Conservation (phyloP, 2,113 vertebrate species). For the Campylomormyrus numenius region DNA sequence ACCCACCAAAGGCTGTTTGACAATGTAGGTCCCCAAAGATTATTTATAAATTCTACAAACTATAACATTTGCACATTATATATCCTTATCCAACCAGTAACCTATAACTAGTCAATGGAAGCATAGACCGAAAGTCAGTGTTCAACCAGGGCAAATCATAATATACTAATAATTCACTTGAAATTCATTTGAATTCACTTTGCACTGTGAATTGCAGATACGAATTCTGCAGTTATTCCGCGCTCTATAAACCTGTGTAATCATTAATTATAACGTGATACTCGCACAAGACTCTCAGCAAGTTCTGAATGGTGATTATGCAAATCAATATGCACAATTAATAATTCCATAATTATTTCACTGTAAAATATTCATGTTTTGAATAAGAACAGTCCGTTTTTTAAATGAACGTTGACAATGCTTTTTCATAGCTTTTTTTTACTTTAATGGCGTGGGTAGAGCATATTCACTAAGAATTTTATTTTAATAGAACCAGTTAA, state of each 20-base stretch:
- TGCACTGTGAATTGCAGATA: not conserved
- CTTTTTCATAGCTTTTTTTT: not conserved
- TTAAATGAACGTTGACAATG: not conserved
- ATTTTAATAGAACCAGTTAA: not conserved
- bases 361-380: not conserved
- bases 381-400: not conserved
- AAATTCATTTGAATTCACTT: not conserved
- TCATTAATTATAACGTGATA: not conserved
- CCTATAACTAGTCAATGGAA: not conserved
- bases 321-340: not conserved
- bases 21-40: not conserved
- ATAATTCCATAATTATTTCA: not conserved
- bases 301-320: not conserved
- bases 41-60: not conserved
- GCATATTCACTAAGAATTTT: not conserved
- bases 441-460: not conserved
- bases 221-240: not conserved
- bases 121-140: not conserved
- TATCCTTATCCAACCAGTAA: not conserved
- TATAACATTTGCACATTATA: not conserved
- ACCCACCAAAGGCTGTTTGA: not conserved
- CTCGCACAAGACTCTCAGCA: not conserved
- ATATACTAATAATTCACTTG: not conserved
- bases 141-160: not conserved
- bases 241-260: not conserved